Percentiles rank a stretch among this genome's conserved stretches.
phyloP scores from a whole-genome alignment of 2,113 vertebrate genomes.

The Grantiella picta region DNA sequence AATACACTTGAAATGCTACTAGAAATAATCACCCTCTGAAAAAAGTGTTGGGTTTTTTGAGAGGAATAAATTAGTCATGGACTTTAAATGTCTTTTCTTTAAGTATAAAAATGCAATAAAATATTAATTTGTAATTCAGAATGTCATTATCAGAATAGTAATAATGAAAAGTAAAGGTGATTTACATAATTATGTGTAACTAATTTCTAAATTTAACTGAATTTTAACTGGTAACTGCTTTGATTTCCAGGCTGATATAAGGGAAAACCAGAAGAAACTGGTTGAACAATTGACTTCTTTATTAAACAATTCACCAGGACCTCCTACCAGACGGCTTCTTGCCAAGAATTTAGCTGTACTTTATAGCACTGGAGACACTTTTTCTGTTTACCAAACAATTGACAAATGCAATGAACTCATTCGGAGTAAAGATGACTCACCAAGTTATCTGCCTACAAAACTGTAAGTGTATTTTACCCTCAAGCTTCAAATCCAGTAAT shows the following conservation, averaged over 20 bases:
- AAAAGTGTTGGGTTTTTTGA: background rate
- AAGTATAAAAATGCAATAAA: background rate
- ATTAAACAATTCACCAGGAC: constrained; percentile 86
- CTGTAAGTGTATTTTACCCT: constrained; percentile 78
- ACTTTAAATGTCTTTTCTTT: background rate
- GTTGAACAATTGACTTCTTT: constrained; percentile 83
- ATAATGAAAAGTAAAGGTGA: background rate
- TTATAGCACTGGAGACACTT: constrained; percentile 85
- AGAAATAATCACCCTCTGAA: background rate
- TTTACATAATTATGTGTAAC: background rate
- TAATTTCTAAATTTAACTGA: background rate
- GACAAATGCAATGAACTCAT: constrained; percentile 93
- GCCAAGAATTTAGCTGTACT: constrained; percentile 86
- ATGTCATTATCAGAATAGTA: background rate
- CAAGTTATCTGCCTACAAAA: constrained; percentile 89
- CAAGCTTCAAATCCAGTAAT: background rate
- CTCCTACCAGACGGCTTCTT: constrained; percentile 85
- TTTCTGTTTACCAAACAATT: constrained; percentile 83
- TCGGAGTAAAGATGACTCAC: constrained; percentile 93
- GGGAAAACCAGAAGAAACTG: constrained; percentile 85
- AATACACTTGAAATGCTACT: background rate
- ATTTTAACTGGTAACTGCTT: background rate
- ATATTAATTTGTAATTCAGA: background rate
- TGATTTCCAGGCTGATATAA: constrained; percentile 80
- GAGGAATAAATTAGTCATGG: background rate